Percentiles rank a stretch among this genome's conserved stretches.
Evolutionary conservation across 2,888 invertebrate species (phyloP).

Genomic region (Hylaea fasciaria): DNA sequence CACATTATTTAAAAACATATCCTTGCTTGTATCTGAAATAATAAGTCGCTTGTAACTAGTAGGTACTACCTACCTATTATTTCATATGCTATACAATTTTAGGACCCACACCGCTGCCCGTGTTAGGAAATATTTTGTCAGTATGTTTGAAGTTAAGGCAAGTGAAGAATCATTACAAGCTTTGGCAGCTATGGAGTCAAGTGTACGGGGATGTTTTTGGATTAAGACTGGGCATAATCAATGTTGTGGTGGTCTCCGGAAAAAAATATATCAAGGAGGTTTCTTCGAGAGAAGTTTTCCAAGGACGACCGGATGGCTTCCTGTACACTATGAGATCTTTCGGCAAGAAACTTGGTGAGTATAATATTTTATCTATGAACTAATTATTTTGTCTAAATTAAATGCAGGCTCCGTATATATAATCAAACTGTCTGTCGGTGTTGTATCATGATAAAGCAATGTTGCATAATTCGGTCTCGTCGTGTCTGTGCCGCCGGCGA

Average conservation of each 20-base stretch:
- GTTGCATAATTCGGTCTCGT: not conserved
- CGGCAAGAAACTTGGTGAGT: constrained; percentile 87
- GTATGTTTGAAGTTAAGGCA: constrained; percentile 62
- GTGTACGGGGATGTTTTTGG: constrained; percentile 88
- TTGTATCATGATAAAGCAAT: constrained; percentile 7
- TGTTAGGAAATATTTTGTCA: constrained; percentile 71
- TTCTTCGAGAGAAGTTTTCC: constrained; percentile 86
- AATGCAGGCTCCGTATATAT: not conserved
- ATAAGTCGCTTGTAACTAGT: too few relatives aligned
- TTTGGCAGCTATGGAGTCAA: constrained; percentile 85
- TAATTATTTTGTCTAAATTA: not conserved
- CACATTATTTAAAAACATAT: not conserved
- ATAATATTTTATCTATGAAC: not conserved
- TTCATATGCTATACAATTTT: constrained; percentile 42
- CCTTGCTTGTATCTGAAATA: not conserved
- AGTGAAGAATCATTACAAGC: constrained; percentile 79
- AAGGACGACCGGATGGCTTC: constrained; percentile 89
- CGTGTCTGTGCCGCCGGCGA: not conserved
- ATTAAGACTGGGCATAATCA: constrained; percentile 85
- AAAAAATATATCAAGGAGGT: constrained; percentile 87
- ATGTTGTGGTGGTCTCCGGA: constrained; percentile 87
- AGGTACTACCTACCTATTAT: too few relatives aligned
- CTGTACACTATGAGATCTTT: constrained; percentile 88
- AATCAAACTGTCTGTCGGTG: constrained; percentile 9
- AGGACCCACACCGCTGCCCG: constrained; percentile 69